Evolutionary conservation across 2,888 invertebrate species (phyloP).

Genomic region (Trachelus tabidus): DNA sequence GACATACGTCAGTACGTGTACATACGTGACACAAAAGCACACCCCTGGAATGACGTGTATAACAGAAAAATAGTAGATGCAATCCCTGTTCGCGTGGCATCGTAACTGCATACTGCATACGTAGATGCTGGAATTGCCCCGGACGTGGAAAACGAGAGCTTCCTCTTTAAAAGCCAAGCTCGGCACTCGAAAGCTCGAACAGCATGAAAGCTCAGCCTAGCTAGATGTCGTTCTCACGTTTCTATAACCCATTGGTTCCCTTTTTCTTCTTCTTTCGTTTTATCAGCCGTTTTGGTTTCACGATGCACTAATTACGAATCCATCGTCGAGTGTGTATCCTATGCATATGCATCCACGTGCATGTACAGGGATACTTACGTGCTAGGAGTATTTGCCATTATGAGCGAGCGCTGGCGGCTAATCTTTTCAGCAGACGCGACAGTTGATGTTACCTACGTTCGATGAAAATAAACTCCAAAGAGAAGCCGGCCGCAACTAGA

Average conservation of each 20-base stretch:
- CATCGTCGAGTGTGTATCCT: background rate
- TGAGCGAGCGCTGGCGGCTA: background rate
- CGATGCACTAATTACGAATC: conserved; percentile 29
- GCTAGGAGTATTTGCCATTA: background rate
- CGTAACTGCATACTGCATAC: background rate
- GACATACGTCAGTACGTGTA: background rate
- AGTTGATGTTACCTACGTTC: background rate
- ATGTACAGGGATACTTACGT: background rate
- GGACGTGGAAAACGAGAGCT: background rate
- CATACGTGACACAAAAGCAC: background rate
- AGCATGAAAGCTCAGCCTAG: conserved; percentile 28
- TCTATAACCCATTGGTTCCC: conserved; percentile 18
- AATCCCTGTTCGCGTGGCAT: background rate
- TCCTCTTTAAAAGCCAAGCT: conserved; percentile 37
- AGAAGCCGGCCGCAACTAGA: background rate
- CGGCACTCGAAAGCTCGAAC: conserved; percentile 23
- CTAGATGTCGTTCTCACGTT: conserved; percentile 31
- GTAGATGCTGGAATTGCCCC: background rate
- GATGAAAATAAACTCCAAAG: background rate
- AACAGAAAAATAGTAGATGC: background rate
- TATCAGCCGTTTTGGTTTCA: conserved; percentile 28
- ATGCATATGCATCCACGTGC: background rate
- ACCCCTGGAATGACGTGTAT: background rate
- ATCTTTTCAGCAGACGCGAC: background rate
- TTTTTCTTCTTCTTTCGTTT: conserved; percentile 19